Base-by-base conservation (phyloP, 2,888 invertebrate species). In the Aphodius sticticus region DNA sequence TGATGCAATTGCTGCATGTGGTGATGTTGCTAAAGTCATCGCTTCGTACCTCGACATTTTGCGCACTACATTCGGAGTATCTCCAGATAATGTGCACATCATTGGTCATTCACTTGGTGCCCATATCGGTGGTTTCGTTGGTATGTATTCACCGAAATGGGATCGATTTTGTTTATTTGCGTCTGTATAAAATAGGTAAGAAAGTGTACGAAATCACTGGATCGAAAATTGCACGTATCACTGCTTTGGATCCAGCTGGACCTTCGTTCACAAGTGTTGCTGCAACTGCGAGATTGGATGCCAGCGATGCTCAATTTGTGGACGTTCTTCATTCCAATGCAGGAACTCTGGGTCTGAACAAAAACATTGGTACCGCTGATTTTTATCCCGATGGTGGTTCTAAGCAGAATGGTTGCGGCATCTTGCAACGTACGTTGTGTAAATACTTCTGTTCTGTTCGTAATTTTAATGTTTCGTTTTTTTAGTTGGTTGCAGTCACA, bases 251-350 rank as follows among this genome's bases (percentile, higher is more conserved):
- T 71, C 78, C 78, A 26, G 78, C 78, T 53, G 69, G 78, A 6
- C 72, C 69, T 16, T 16, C 53, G 3, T 69, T 76, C 16, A 16
- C 53, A 26, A 15, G 12, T 76, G 69, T 15, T 6, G 5, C 14
- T 14, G 15, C 76, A 9, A 16, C 16, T 5, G 1, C 16, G 16
- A 35, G 16, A 12, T 69, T 76, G 9, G 38, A 38, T 9, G 69
- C 53, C n/a, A 69, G 89, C 0, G 94, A 95, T 84, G 95, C 94
- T 0, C 86, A 89, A 3, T 94, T 93, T 85, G 95, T 95, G 0
- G 94, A 95, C 85, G 92, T 94, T 2, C 90, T 94, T 76, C 95
- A 95, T 84, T 94, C 94, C 0, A 94, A 94, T 85, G 93, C 94
- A 0, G 91, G 94, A 82, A 87, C 93, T 0, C 93, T 94, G 83